Evolutionary conservation across 2,888 invertebrate species (phyloP), one percentile per base, ranked within the genome.

Genomic region (Tipula helvola): DNA sequence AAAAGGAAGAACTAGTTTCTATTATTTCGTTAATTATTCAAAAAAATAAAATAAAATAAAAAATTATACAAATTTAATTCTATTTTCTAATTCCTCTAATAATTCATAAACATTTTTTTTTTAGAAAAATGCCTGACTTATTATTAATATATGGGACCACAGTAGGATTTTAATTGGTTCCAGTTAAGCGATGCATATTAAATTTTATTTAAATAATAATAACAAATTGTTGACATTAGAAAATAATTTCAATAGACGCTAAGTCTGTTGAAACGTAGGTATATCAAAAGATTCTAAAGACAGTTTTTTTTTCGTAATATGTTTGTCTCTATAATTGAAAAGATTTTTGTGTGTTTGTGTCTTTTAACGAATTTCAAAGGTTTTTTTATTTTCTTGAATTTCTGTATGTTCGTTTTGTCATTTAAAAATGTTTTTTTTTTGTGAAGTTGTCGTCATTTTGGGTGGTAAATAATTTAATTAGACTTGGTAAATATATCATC

Each of bases 81-180:
- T 71, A 71, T 71, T 71, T 71, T 71, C 71, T 71, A 71, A 71
- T 71, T 12, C 71, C 71, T 13, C 12, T 71, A 71, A 71, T 71
- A 71, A 28, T 71, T 71, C 71, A 71, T 71, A 71, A 52, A 52
- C 2, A 28, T 28, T 28, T 28, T 28, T 28, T 28, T 28, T 28
- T 28, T 5, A n/a, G n/a, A 4, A 71, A 71, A 71, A 71, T 28
- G 71, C 71, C 28, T 71, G 18, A 28, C 71, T 71, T 71, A 28
- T 28, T 71, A 71, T 71, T 28, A 71, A 71, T 71, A 28, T 28
- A 71, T 71, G 71, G 71, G 71, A 71, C 71, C 71, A 71, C 71
- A 71, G 71, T 71, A 71, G 71, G 71, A 71, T 71, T 71, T 71
- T 71, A 71, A 71, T 71, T 71, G 71, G 71, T 71, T 71, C 71